These are phyloP conservation scores for Neotoxoptera formosana DNA, from an alignment of 1,140 invertebrate species.

Conservation along the genomic window DNA sequence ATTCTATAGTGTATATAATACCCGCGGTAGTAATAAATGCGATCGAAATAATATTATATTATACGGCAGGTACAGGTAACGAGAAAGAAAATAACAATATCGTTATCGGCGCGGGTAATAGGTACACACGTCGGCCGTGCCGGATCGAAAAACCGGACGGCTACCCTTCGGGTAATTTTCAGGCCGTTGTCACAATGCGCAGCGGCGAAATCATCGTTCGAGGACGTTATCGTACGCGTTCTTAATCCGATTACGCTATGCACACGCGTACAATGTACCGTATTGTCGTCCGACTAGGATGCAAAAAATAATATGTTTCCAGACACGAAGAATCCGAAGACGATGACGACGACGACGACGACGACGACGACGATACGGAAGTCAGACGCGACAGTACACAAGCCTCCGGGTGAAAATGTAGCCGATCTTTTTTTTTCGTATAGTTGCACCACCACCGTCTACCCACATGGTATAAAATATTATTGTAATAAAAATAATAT, in stretches of 20 bases:
- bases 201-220: slow-evolving; percentile 17
- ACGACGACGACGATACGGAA: slow-evolving; percentile 7
- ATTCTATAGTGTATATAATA: no score
- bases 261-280: background rate
- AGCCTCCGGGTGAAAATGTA: background rate
- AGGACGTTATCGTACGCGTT: background rate
- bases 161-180: background rate
- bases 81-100: background rate
- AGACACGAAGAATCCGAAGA: no score
- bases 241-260: slow-evolving; percentile 34
- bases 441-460: background rate
- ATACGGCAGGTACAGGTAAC: background rate
- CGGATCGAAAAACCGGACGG: background rate
- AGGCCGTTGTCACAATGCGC: background rate
- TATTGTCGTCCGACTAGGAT: slow-evolving; percentile 33
- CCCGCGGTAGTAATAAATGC: background rate
- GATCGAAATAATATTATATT: background rate
- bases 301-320: background rate
- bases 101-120: background rate
- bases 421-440: background rate
- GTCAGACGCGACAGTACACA: background rate
- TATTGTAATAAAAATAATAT: background rate
- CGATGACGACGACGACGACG: no score
- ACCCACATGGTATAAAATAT: background rate
- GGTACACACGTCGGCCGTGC: background rate